Evolutionary conservation across 2,113 vertebrate genomes (phyloP), one percentile per base, ranked within the genome.

Genomic region (Alethe diademata): DNA sequence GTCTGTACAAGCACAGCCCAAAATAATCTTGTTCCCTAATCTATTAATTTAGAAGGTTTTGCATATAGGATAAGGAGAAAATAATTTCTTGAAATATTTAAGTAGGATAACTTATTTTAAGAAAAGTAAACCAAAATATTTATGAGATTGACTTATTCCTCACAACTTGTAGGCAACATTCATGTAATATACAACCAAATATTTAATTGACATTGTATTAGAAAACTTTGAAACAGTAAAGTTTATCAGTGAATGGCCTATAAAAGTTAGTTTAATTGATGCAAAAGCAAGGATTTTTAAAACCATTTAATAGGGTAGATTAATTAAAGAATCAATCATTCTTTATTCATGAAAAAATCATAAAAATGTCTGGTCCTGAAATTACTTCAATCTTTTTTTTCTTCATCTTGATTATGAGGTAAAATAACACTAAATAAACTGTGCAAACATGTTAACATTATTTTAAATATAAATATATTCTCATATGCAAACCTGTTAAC

Each of bases 181-280:
- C 23, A 42, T 54, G 9, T 51, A 50, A 58, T 71, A 36, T 0
- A 0, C 9, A 54, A 54, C 7, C 2, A 5, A 62, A 57, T 89
- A 61, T 70, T 66, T 75, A 78, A 62, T 62, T 90, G 28, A 47
- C 56, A 62, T 8, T 25, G 7, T 74, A 38, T 64, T 90, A 62
- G 28, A 81, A 92, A 73, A 83, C 31, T 58, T 38, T 29, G 38
- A 66, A 85, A 58, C 7, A 42, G 17, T 35, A 43, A 10, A 80
- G 8, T 33, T 84, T 79, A 69, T 61, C 15, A 73, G 38, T 28
- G 36, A 89, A 24, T 53, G 11, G 13, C 71, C 11, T 62, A 23
- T 76, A 64, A 69, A 69, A 69, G 12, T 64, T 31, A 38, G 19
- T n/a, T 69, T 57, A 86, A 70, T 15, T 45, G 33, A 7, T 71